Evolutionary conservation across 2,113 vertebrate species (phyloP), one percentile per base, ranked within the genome.

Genomic region (Nerophis lumbriciformis): DNA sequence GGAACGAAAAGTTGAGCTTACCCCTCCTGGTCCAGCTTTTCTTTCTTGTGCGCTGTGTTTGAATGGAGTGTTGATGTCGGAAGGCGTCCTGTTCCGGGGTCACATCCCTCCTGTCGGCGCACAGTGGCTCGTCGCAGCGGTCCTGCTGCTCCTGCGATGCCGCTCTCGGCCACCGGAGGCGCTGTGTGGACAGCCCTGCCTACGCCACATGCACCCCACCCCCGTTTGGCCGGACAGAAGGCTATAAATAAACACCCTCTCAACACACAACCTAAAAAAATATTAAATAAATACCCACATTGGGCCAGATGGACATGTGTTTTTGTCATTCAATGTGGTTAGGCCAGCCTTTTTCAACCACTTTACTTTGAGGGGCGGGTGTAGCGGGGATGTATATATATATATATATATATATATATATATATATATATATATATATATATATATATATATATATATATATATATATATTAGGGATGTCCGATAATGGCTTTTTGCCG

Each of bases 31-130:
- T 90, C 89, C 87, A 90, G 91, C 79, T 86, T 87, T 89, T 85
- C 83, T 86, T 83, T 88, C 73, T 85, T 82, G 80, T 83, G 76
- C 83, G 83, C 79, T 84, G 66, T 87, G 82, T 88, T 85, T 89
- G 88, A 90, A 89, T 87, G 85, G 78, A 75, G 85, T 90, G 87
- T 89, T 88, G 82, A 87, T 89, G 81, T 88, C 77, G 78, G 79
- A 86, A 87, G 83, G 85, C 82, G 87, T 91, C 87, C 89, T 88
- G 89, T 92, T 92, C 89, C 90, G 90, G 90, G 89, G 89, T 92
- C 91, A 91, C 91, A 92, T 92, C 90, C 89, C 89, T 89, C 89
- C 90, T 87, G 88, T 85, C 85, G 80, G 83, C 77, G 59, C 60
- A 78, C 64, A 81, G 81, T 81, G 84, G 84, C 69, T 81, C 54